Evolutionary conservation across 2,797 vertebrate species (phyloP).

Genomic region (Takifugu ocellatus): DNA sequence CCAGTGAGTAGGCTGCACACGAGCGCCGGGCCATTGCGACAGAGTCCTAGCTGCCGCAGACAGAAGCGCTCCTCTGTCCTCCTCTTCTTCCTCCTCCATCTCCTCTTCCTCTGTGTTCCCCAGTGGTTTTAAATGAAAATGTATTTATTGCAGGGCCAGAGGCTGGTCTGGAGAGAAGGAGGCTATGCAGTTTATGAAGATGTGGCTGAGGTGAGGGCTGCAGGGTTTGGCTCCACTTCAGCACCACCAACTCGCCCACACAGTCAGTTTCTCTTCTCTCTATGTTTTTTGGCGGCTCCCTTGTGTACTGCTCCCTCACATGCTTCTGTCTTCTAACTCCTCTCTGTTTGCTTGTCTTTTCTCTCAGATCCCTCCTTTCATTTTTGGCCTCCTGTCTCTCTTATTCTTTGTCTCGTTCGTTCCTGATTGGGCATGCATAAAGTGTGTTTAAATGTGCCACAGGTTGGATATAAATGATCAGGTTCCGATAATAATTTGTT

Average conservation of each 20-base stretch:
- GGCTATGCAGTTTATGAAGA: slow-evolving; percentile 61
- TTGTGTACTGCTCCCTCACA: slow-evolving; percentile 61
- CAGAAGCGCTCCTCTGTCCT: slow-evolving; percentile 51
- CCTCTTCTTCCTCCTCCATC: slow-evolving; percentile 33
- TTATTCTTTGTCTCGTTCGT: slow-evolving; percentile 54
- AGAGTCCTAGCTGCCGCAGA: slow-evolving; percentile 43
- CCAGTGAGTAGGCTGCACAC: slow-evolving; percentile 45
- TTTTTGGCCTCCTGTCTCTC: slow-evolving; percentile 51
- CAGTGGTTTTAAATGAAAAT: slow-evolving; percentile 69
- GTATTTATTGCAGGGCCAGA: slow-evolving; percentile 71
- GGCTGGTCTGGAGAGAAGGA: slow-evolving; percentile 54
- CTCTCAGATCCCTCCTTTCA: slow-evolving; percentile 44
- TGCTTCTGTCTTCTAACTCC: slow-evolving; percentile 33
- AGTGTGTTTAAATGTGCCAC: slow-evolving; percentile 41
- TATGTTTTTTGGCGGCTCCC: slow-evolving; percentile 41
- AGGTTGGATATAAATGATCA: slow-evolving; percentile 41
- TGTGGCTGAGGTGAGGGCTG: slow-evolving; percentile 57
- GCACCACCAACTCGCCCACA: slow-evolving; percentile 56
- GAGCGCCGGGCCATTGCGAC: slow-evolving; percentile 39
- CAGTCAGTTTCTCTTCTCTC: slow-evolving; percentile 38
- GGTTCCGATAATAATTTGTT: slow-evolving; percentile 45
- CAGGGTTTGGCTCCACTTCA: slow-evolving; percentile 65
- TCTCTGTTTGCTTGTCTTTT: slow-evolving; percentile 47
- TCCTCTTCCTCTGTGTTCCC: slow-evolving; percentile 43
- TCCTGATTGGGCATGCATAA: slow-evolving; percentile 47